A percentile compares a stretch with the other conserved stretches of the same genome.
Evolutionary conservation across 2,888 invertebrate genomes (phyloP).

Genomic region (Ophioninae sp.): DNA sequence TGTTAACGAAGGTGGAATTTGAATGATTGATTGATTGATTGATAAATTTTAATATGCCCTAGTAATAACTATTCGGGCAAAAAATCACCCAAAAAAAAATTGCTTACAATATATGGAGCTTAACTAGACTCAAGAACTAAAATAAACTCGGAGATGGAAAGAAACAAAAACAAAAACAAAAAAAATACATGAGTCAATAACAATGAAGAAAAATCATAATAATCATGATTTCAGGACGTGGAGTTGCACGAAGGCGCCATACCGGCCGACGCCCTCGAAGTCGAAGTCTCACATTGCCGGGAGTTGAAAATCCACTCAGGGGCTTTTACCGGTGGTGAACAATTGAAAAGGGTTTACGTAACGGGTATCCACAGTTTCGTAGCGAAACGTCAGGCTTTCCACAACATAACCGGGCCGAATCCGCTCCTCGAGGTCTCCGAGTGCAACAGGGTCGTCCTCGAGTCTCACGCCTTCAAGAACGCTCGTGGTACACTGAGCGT

Average conservation of each 20-base stretch:
- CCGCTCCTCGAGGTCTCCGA: constrained; percentile 84
- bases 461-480: constrained; percentile 85
- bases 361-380: constrained; percentile 82
- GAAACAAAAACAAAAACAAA: too few relatives aligned
- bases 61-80: too few relatives aligned
- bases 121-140: too few relatives aligned
- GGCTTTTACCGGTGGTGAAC: constrained; percentile 83
- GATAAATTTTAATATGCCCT: too few relatives aligned
- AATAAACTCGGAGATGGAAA: too few relatives aligned
- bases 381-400: constrained; percentile 84
- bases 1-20: too few relatives aligned
- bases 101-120: too few relatives aligned
- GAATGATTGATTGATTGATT: too few relatives aligned
- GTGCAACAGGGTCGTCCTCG: constrained; percentile 84
- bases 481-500: constrained; percentile 85
- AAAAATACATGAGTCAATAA: too few relatives aligned
- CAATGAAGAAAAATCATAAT: too few relatives aligned
- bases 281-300: constrained; percentile 83
- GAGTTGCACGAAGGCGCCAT: constrained; percentile 82
- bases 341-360: constrained; percentile 83
- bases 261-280: constrained; percentile 84
- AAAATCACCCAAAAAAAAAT: too few relatives aligned
- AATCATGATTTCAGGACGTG: constrained; percentile 75
- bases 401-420: constrained; percentile 84
- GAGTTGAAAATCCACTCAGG: constrained; percentile 83